phyloP scores from a whole-genome alignment of 2,888 invertebrate genomes.

The Mesorhabditis spiculigera region DNA sequence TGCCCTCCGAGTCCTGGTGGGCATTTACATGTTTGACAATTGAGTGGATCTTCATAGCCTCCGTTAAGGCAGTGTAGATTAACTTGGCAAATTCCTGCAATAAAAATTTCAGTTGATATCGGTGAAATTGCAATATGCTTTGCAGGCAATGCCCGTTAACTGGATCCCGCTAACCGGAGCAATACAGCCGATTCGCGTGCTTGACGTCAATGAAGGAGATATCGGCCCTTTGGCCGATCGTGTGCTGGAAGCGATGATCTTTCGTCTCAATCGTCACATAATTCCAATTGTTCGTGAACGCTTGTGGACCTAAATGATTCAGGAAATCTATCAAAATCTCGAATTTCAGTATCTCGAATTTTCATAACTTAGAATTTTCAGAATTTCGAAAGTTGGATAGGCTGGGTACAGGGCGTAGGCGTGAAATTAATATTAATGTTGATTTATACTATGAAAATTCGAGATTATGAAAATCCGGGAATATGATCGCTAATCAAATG shows the following conservation, averaged over 20 bases:
- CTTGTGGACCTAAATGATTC: constrained; percentile 22
- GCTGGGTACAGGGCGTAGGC: constrained; percentile 12
- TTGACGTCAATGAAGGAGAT: constrained; percentile 46
- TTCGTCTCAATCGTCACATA: constrained; percentile 42
- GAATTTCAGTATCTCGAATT: too few relatives aligned
- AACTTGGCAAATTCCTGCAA: constrained; percentile 32
- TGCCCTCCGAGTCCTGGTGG: constrained; percentile 35
- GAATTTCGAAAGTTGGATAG: background rate
- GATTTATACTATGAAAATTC: too few relatives aligned
- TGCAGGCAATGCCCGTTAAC: background rate
- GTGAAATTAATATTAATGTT: too few relatives aligned
- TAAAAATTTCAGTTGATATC: background rate
- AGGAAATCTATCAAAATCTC: too few relatives aligned
- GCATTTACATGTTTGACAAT: constrained; percentile 37
- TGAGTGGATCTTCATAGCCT: constrained; percentile 39
- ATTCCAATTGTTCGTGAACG: constrained; percentile 40
- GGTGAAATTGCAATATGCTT: background rate
- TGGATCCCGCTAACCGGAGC: constrained; percentile 23
- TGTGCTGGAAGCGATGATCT: constrained; percentile 43
- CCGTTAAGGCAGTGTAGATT: constrained; percentile 32
- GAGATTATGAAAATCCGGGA: too few relatives aligned
- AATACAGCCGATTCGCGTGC: constrained; percentile 38
- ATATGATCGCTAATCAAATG: too few relatives aligned
- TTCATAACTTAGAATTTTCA: background rate
- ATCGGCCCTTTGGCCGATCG: constrained; percentile 41